Conservation (phyloP, 1,140 invertebrate species). For the Drosophila setifemur region DNA sequence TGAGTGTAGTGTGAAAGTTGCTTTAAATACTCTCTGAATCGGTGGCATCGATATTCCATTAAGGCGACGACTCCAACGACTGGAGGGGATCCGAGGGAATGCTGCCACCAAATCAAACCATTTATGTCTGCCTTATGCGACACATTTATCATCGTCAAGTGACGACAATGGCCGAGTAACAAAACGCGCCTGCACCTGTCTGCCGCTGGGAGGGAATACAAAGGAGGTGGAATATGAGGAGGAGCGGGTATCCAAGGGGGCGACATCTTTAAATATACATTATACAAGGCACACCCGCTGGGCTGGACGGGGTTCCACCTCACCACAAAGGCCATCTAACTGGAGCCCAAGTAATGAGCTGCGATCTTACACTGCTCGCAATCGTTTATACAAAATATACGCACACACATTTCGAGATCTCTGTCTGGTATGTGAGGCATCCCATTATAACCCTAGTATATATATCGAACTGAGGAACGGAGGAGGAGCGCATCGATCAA, state of each 20-base stretch:
- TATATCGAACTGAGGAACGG: slow-evolving; percentile 2
- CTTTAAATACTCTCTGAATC: slow-evolving; percentile 71
- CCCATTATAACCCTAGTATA: slow-evolving; percentile 35
- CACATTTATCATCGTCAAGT: slow-evolving; percentile 78
- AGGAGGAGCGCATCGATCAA: slow-evolving; percentile 66
- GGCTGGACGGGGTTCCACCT: slow-evolving; percentile 39
- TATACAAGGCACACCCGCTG: slow-evolving; percentile 68
- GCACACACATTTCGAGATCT: too few relatives aligned
- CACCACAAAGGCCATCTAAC: slow-evolving; percentile 46
- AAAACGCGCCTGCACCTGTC: slow-evolving; percentile 65
- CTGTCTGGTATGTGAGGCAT: slow-evolving; percentile 53
- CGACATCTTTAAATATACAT: slow-evolving; percentile 62
- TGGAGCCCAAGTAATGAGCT: slow-evolving; percentile 48
- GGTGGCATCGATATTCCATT: slow-evolving; percentile 10
- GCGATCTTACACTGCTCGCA: slow-evolving; percentile 46
- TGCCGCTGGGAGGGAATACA: slow-evolving; percentile 13
- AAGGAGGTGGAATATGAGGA: neutral
- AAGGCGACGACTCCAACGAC: slow-evolving; percentile 30
- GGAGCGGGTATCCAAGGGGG: neutral
- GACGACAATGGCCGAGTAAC: slow-evolving; percentile 12
- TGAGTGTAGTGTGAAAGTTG: slow-evolving; percentile 78
- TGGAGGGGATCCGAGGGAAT: neutral
- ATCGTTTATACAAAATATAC: too few relatives aligned
- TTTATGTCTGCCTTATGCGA: slow-evolving; percentile 67
- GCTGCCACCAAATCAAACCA: slow-evolving; percentile 73